A percentile compares a stretch with the other conserved stretches of the same genome.
Conservation (phyloP, 1,140 invertebrate genomes). For the Drosophila santomea region DNA sequence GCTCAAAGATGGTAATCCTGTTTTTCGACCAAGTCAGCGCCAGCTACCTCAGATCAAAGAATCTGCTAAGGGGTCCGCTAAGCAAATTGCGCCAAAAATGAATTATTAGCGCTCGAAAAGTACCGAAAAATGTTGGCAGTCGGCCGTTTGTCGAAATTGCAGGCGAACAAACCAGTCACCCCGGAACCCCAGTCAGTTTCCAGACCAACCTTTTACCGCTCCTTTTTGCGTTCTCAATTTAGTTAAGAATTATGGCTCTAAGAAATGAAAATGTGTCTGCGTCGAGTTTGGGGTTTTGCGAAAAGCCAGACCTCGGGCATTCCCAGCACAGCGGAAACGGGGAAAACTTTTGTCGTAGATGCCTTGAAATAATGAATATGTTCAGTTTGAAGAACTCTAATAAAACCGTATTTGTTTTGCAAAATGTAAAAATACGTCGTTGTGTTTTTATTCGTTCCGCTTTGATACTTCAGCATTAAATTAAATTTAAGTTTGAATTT, state of each 20-base stretch:
- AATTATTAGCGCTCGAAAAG: constrained; percentile 76
- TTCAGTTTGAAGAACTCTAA: constrained; percentile 43
- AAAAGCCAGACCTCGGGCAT: constrained; percentile 42
- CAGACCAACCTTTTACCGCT: constrained; percentile 37
- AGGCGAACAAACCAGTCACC: constrained; percentile 10
- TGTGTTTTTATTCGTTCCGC: not conserved
- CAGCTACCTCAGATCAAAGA: constrained; percentile 33
- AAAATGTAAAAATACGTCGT: constrained; percentile 1
- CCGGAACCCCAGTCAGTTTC: constrained; percentile 10
- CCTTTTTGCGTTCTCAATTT: constrained; percentile 55
- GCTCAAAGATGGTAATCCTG: constrained; percentile 61
- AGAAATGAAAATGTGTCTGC: constrained; percentile 71
- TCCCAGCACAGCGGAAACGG: constrained; percentile 36
- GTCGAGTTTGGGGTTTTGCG: constrained; percentile 31
- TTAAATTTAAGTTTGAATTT: not conserved
- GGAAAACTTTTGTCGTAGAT: constrained; percentile 41
- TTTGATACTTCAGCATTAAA: not conserved
- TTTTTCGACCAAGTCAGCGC: constrained; percentile 38
- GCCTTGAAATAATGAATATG: constrained; percentile 26
- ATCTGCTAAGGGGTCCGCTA: constrained; percentile 33
- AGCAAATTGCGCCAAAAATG: constrained; percentile 79
- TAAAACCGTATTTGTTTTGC: constrained; percentile 26
- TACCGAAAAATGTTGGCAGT: constrained; percentile 61
- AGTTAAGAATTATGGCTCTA: constrained; percentile 69
- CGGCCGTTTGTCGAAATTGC: constrained; percentile 69